Conservation (phyloP, 2,797 vertebrate species). For the Manis crassicaudata region DNA sequence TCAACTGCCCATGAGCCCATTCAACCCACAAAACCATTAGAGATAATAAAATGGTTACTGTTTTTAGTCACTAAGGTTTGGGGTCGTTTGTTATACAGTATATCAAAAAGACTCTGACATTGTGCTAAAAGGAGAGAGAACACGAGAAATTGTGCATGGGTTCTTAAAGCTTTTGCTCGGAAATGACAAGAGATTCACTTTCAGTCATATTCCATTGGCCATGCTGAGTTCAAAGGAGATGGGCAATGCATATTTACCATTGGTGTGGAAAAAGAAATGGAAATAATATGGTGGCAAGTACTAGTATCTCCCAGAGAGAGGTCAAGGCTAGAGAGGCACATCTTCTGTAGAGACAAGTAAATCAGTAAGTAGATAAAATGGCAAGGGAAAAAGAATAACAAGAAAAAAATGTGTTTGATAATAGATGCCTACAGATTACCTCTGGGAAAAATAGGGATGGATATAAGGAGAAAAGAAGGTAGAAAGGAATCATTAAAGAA, state of each 20-base stretch:
- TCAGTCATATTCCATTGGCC: neutral
- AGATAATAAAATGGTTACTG: neutral
- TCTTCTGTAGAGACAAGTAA: neutral
- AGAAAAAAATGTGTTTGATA: neutral
- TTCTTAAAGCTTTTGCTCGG: neutral
- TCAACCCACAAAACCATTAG: neutral
- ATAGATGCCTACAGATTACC: neutral
- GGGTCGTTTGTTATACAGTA: neutral
- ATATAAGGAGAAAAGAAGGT: neutral
- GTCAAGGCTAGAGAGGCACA: neutral
- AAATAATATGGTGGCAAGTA: neutral
- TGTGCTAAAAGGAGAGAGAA: neutral
- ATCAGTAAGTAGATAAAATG: neutral
- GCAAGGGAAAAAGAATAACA: neutral
- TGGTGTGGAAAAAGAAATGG: neutral
- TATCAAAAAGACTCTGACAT: neutral
- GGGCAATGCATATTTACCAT: neutral
- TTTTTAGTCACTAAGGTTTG: conserved; percentile 28
- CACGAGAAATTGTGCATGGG: neutral
- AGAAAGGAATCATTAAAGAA: neutral
- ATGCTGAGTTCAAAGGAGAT: neutral
- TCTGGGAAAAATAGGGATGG: neutral
- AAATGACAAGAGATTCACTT: neutral
- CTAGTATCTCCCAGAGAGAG: neutral
- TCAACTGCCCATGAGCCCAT: neutral